Evolutionary conservation across 2,888 invertebrate species (phyloP).

Genomic region (Tenthredo mesomela): DNA sequence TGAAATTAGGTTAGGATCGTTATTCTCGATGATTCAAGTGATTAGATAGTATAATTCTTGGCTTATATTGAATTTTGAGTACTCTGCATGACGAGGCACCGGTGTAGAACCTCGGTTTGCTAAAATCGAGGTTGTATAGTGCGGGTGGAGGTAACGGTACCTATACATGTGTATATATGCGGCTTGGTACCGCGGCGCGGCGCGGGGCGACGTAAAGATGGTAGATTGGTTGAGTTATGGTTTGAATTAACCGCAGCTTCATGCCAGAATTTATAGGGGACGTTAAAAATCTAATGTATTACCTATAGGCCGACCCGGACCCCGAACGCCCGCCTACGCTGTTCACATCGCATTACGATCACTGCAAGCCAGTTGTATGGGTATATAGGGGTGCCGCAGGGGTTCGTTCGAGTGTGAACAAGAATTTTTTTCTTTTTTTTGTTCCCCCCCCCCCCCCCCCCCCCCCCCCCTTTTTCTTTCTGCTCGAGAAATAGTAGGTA

Average conservation of each 20-base stretch:
- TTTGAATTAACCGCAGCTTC: constrained; percentile 62
- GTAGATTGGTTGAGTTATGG: constrained; percentile 57
- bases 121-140: not conserved
- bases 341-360: constrained; percentile 45
- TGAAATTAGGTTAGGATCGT: not conserved
- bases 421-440: not conserved
- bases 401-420: not conserved
- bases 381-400: not conserved
- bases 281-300: constrained; percentile 62
- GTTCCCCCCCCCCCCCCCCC: no score
- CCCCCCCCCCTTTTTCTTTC: no score
- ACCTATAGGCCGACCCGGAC: constrained; percentile 40
- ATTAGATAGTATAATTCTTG: not conserved
- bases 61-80: not conserved
- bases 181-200: not conserved
- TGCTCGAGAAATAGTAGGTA: not conserved
- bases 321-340: not conserved
- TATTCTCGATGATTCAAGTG: not conserved
- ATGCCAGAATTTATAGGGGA: constrained; percentile 62
- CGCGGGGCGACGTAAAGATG: constrained; percentile 44
- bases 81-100: not conserved
- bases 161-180: no score
- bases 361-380: constrained; percentile 1
- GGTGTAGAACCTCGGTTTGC: not conserved
- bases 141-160: not conserved